Evolutionary conservation across 2,113 vertebrate species (phyloP).

Genomic region (Platanista minor): DNA sequence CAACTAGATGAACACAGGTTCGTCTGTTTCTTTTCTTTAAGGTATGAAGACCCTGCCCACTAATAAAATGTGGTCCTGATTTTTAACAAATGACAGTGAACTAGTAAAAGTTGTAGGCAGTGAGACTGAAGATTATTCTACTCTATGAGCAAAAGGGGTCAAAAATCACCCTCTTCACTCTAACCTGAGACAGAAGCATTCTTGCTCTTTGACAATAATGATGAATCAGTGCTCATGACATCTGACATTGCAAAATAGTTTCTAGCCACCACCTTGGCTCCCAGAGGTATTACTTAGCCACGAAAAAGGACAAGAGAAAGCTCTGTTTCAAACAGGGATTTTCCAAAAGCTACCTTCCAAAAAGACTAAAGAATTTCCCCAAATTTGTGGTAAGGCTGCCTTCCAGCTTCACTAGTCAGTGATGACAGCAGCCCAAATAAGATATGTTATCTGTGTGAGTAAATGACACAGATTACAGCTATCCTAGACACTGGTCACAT

Average conservation of each 20-base stretch:
- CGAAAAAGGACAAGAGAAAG: neutral
- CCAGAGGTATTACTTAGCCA: neutral
- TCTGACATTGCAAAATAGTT: neutral
- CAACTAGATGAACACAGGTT: neutral
- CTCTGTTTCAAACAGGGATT: neutral
- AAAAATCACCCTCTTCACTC: neutral
- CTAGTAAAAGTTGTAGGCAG: neutral
- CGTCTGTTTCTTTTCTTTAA: neutral
- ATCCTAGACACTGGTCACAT: neutral
- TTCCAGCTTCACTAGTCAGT: neutral
- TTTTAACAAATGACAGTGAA: neutral
- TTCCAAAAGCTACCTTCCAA: neutral
- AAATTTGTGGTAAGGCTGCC: neutral
- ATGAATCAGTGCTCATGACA: neutral
- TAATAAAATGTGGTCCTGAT: neutral
- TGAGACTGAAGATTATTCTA: neutral
- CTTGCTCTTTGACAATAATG: neutral
- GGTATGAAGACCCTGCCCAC: neutral
- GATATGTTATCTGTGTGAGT: neutral
- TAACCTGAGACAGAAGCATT: neutral
- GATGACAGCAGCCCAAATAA: neutral
- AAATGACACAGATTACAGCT: neutral
- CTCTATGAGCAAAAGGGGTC: neutral
- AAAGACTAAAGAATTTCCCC: neutral
- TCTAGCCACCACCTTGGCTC: neutral